phyloP scores from a whole-genome alignment of 2,888 invertebrate genomes.

The Apocheima hispidaria region DNA sequence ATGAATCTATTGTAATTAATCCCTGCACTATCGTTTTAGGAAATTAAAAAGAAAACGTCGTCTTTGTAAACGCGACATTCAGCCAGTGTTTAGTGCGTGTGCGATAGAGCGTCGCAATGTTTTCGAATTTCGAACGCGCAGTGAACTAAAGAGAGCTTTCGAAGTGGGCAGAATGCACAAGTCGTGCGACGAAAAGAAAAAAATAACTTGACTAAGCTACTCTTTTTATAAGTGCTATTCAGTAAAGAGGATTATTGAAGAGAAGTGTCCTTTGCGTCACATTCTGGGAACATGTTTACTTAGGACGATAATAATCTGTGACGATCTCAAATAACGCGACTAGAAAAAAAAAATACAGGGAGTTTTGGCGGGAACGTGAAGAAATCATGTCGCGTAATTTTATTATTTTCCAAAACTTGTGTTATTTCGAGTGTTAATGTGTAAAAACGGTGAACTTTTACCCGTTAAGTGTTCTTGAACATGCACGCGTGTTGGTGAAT shows the following conservation, averaged over 20 bases:
- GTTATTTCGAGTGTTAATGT: too few relatives aligned
- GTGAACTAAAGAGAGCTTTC: slow-evolving; percentile 34
- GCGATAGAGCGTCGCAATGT: slow-evolving; percentile 58
- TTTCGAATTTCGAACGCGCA: slow-evolving; percentile 53
- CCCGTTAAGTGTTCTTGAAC: too few relatives aligned
- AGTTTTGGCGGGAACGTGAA: too few relatives aligned
- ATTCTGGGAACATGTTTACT: slow-evolving; percentile 44
- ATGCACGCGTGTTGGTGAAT: too few relatives aligned
- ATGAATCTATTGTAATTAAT: not conserved
- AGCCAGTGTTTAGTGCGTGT: slow-evolving; percentile 48
- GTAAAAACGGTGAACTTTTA: too few relatives aligned
- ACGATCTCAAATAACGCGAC: slow-evolving; percentile 9
- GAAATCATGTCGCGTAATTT: too few relatives aligned
- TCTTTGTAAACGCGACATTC: slow-evolving; percentile 44
- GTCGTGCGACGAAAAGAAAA: not conserved
- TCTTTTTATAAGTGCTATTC: not conserved
- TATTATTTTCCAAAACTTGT: too few relatives aligned
- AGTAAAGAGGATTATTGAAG: slow-evolving; percentile 25
- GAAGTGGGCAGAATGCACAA: slow-evolving; percentile 1
- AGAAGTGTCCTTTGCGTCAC: slow-evolving; percentile 41
- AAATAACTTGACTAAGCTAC: not conserved
- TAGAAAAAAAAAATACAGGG: not conserved
- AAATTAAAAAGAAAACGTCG: slow-evolving; percentile 46
- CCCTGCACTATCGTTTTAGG: slow-evolving; percentile 43
- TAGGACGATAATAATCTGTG: slow-evolving; percentile 24